phyloP scores from a whole-genome alignment of 1,140 invertebrate genomes.

The Drosophila nebulosa region DNA sequence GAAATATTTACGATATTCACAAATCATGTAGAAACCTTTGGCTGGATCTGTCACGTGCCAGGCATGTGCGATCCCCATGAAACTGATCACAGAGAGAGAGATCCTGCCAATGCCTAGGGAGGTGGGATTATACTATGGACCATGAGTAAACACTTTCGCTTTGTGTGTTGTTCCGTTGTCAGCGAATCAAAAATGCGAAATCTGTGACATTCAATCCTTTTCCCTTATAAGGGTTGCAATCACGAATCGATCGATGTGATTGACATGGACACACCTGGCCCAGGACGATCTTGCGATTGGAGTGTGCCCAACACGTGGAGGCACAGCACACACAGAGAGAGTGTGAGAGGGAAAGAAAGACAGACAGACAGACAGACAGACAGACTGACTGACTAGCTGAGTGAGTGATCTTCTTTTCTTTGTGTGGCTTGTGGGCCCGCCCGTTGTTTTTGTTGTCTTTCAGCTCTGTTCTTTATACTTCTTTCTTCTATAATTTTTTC shows the following conservation, averaged over 20 bases:
- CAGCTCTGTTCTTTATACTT: background rate
- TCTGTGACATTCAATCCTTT: background rate
- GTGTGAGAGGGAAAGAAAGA: background rate
- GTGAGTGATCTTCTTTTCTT: constrained; percentile 24
- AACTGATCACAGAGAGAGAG: constrained; percentile 1
- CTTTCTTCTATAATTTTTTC: constrained; percentile 3
- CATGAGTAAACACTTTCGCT: constrained; percentile 55
- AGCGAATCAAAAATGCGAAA: constrained; percentile 51
- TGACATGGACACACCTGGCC: constrained; percentile 50
- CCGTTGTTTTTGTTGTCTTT: constrained; percentile 54
- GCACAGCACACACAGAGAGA: background rate
- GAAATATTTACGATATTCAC: no score
- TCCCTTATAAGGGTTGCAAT: constrained; percentile 25
- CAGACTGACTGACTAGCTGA: background rate
- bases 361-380: constrained; percentile 17
- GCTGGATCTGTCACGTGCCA: constrained; percentile 41
- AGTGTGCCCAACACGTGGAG: constrained; percentile 70
- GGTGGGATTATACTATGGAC: constrained; percentile 28
- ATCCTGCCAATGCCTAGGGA: constrained; percentile 15
- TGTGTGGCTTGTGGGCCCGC: constrained; percentile 62
- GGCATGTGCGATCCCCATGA: constrained; percentile 16
- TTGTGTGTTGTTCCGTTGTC: background rate
- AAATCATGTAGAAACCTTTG: background rate
- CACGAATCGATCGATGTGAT: constrained; percentile 29
- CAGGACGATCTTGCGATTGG: constrained; percentile 46